Evolutionary conservation across 2,113 vertebrate genomes (phyloP).

Genomic region (Amazona guildingii): DNA sequence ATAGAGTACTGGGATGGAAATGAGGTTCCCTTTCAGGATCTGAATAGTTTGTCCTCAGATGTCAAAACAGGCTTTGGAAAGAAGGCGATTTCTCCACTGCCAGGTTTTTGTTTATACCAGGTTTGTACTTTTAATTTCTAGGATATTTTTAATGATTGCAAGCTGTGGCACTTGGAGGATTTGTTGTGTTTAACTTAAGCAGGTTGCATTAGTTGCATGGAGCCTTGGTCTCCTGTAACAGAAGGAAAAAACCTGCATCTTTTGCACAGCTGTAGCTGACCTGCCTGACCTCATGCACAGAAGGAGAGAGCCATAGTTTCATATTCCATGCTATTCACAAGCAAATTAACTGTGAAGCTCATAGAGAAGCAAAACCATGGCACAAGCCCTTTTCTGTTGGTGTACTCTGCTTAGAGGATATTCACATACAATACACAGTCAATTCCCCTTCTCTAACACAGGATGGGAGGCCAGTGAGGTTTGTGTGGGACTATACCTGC

Average conservation of each 20-base stretch:
- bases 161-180: not conserved
- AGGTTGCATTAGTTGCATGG: not conserved
- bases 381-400: not conserved
- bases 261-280: not conserved
- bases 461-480: not conserved
- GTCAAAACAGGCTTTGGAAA: not conserved
- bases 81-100: not conserved
- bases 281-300: not conserved
- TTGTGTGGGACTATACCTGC: not conserved
- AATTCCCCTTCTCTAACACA: not conserved
- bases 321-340: not conserved
- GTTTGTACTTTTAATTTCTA: not conserved
- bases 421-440: not conserved
- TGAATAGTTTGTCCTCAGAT: not conserved
- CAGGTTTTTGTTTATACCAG: not conserved
- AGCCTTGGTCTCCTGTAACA: not conserved
- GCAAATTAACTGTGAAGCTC: not conserved
- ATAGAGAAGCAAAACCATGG: not conserved
- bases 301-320: not conserved
- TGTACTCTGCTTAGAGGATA: not conserved
- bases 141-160: not conserved
- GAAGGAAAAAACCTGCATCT: not conserved
- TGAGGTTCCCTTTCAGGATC: not conserved
- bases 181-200: not conserved
- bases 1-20: not conserved